Evolutionary conservation across 2,113 vertebrate genomes (phyloP).

Genomic region (Ceuthmochares aereus): DNA sequence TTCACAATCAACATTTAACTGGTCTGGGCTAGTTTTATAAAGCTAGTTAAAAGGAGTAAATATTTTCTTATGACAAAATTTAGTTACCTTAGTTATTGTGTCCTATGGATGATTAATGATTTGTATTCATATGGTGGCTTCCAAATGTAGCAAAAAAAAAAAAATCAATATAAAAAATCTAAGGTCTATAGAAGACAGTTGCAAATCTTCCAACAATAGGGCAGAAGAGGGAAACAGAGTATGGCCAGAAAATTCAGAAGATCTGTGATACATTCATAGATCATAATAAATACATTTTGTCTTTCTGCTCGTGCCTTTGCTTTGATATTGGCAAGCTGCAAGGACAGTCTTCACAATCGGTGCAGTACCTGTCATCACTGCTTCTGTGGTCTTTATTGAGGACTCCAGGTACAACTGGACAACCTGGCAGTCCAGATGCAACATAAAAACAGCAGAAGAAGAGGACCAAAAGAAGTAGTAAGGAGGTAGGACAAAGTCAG

Average conservation of each 20-base stretch:
- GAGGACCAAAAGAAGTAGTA: background rate
- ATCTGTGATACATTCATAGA: background rate
- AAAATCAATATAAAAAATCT: background rate
- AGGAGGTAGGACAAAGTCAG: background rate
- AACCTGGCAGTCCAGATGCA: too few species aligned
- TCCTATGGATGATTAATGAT: rapidly evolving
- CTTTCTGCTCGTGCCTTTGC: background rate
- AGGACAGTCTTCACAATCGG: background rate
- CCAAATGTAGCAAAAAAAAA: background rate
- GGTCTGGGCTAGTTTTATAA: background rate
- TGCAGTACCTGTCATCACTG: background rate
- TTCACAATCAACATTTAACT: background rate
- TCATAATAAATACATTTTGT: background rate
- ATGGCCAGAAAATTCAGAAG: background rate
- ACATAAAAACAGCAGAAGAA: background rate
- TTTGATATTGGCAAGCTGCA: background rate
- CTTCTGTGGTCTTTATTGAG: background rate
- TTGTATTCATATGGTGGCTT: background rate
- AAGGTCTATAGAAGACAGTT: background rate
- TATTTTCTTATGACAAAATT: background rate
- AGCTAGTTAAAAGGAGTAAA: background rate
- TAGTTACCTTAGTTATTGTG: background rate
- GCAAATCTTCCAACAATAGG: rapidly evolving
- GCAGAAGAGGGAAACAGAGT: background rate
- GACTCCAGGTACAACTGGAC: background rate